phyloP scores from a whole-genome alignment of 2,888 invertebrate genomes.

The Acleris holmiana region DNA sequence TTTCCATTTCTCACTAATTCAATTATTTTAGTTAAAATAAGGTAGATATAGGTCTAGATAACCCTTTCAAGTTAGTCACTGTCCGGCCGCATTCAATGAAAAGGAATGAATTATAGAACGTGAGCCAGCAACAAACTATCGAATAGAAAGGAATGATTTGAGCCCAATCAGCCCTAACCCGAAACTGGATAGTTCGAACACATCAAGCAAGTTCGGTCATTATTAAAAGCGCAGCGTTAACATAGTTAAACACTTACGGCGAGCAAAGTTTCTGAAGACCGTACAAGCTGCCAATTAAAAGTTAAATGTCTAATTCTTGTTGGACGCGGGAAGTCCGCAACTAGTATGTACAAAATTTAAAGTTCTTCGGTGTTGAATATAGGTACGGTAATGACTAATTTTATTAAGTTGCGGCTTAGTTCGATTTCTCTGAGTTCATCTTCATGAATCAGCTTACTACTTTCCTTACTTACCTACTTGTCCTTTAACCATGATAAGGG shows the following conservation, averaged over 20 bases:
- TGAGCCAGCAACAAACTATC: slow-evolving; percentile 5
- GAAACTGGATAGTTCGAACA: slow-evolving; percentile 20
- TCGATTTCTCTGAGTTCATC: too few species aligned
- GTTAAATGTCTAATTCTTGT: slow-evolving; percentile 84
- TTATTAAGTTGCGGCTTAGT: neutral
- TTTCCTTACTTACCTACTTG: too few species aligned
- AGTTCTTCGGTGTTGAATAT: slow-evolving; percentile 56
- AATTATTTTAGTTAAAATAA: too few species aligned
- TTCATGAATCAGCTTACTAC: too few species aligned
- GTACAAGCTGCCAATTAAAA: slow-evolving; percentile 83
- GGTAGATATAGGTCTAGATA: neutral
- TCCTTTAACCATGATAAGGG: too few species aligned
- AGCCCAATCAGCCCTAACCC: slow-evolving; percentile 9
- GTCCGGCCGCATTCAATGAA: slow-evolving; percentile 13
- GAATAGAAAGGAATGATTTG: neutral
- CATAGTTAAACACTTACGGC: slow-evolving; percentile 80
- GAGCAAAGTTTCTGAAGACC: slow-evolving; percentile 75
- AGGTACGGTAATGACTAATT: neutral
- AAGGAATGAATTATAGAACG: slow-evolving; percentile 12
- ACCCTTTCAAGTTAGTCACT: neutral
- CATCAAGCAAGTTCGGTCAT: slow-evolving; percentile 34
- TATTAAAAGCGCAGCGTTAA: slow-evolving; percentile 49
- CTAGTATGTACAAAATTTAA: slow-evolving; percentile 68
- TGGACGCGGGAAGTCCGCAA: slow-evolving; percentile 75
- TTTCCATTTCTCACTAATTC: too few species aligned